These are phyloP conservation scores for Orthonyx spaldingii DNA, from an alignment of 2,113 vertebrate species.

Conservation along the genomic window DNA sequence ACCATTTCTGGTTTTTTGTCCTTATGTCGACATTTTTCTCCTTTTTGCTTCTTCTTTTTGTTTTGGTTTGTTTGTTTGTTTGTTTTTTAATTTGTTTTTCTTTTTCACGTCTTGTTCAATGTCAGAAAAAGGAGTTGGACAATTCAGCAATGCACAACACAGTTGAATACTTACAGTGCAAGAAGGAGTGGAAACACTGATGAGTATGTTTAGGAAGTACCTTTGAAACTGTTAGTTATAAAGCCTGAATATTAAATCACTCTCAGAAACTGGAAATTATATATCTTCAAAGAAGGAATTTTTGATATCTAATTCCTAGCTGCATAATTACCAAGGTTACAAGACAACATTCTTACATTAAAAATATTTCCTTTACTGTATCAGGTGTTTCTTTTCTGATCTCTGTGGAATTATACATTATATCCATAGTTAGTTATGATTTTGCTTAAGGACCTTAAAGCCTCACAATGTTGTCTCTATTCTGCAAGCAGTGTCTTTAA, in stretches of 20 bases:
- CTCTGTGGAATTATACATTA: not conserved
- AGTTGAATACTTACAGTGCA: not conserved
- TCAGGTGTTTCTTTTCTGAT: not conserved
- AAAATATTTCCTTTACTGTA: not conserved
- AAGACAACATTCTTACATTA: not conserved
- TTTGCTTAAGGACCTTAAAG: not conserved
- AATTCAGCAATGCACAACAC: not conserved
- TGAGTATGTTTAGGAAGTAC: not conserved
- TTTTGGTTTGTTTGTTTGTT: not conserved
- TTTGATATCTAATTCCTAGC: not conserved
- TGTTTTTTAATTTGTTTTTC: too few relatives aligned
- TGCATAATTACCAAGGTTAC: not conserved
- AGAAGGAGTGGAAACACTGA: not conserved
- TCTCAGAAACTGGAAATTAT: not conserved
- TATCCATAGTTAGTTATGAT: not conserved
- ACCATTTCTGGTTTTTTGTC: not conserved
- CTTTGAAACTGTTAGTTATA: not conserved
- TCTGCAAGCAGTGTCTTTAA: not conserved
- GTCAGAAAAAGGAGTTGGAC: not conserved
- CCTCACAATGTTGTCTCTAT: not conserved
- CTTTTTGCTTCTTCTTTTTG: not conserved
- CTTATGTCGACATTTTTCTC: not conserved
- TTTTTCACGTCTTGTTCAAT: not conserved
- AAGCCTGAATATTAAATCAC: not conserved
- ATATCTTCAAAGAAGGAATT: not conserved